Evolutionary conservation across 1,140 invertebrate genomes (phyloP).

Genomic region (Penaeus vannamei): DNA sequence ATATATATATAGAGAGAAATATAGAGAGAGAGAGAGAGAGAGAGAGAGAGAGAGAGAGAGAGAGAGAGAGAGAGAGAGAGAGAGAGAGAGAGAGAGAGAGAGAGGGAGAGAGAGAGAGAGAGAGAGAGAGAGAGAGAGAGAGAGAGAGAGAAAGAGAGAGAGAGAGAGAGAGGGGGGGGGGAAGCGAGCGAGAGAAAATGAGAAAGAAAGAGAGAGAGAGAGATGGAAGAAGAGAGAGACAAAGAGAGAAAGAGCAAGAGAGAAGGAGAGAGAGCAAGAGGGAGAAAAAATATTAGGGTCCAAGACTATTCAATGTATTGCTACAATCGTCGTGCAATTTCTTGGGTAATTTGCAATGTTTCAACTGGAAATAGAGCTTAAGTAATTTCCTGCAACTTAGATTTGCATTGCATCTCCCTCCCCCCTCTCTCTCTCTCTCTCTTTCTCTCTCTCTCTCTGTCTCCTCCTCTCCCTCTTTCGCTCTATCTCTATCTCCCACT

Average conservation of each 20-base stretch:
- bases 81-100: constrained; percentile 18
- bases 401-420: neutral
- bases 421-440: neutral
- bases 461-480: constrained; percentile 12
- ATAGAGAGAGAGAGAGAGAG: no score
- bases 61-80: no score
- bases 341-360: no score
- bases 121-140: neutral
- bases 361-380: no score
- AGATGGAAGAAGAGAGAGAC: no score
- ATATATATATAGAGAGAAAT: neutral
- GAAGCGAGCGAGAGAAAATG: neutral
- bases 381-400: neutral
- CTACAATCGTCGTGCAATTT: no score
- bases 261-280: no score
- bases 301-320: no score
- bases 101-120: constrained; percentile 22
- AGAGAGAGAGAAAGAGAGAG: neutral
- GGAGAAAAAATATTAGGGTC: no score
- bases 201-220: no score
- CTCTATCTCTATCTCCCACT: constrained; percentile 4
- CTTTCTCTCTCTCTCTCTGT: neutral
- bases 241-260: no score
- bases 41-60: no score
- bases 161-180: neutral